A percentile compares a stretch with the other conserved stretches of the same genome.
These are phyloP conservation scores for Neoaliturus tenellus DNA, from an alignment of 2,888 invertebrate genomes.

Conservation along the genomic window DNA sequence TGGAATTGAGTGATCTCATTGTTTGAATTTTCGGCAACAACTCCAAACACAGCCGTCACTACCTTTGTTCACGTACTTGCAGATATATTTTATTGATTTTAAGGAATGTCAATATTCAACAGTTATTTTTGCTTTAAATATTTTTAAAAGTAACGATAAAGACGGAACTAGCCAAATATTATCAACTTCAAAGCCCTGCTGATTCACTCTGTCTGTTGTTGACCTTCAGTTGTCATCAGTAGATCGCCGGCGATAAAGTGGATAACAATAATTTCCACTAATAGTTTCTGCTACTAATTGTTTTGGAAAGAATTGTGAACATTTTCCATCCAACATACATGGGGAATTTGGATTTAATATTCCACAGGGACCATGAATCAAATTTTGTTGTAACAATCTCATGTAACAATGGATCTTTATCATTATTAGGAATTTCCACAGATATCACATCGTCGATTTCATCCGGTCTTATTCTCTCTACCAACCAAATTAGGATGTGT, in stretches of 20 bases:
- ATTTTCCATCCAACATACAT: constrained; percentile 72
- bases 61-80: constrained; percentile 68
- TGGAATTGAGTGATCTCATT: constrained; percentile 66
- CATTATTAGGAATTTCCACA: constrained; percentile 68
- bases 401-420: constrained; percentile 64
- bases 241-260: constrained; percentile 68
- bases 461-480: constrained; percentile 54
- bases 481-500: constrained; percentile 59
- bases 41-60: constrained; percentile 61
- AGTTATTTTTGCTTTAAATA: constrained; percentile 68
- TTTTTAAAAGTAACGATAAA: constrained; percentile 62
- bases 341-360: constrained; percentile 67
- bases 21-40: constrained; percentile 40
- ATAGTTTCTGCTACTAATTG: constrained; percentile 55
- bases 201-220: constrained; percentile 19
- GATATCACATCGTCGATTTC: constrained; percentile 55
- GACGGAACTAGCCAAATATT: constrained; percentile 65
- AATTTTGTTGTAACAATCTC: constrained; percentile 65
- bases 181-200: constrained; percentile 59
- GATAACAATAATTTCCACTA: constrained; percentile 69
- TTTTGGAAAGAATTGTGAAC: constrained; percentile 70
- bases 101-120: constrained; percentile 71
- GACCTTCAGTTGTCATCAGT: constrained; percentile 57
- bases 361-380: constrained; percentile 71
- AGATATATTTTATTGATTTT: constrained; percentile 71